Percentiles rank a stretch among this genome's conserved stretches.
Conservation (phyloP, 2,797 vertebrate genomes). For the Uromys caudimaculatus region DNA sequence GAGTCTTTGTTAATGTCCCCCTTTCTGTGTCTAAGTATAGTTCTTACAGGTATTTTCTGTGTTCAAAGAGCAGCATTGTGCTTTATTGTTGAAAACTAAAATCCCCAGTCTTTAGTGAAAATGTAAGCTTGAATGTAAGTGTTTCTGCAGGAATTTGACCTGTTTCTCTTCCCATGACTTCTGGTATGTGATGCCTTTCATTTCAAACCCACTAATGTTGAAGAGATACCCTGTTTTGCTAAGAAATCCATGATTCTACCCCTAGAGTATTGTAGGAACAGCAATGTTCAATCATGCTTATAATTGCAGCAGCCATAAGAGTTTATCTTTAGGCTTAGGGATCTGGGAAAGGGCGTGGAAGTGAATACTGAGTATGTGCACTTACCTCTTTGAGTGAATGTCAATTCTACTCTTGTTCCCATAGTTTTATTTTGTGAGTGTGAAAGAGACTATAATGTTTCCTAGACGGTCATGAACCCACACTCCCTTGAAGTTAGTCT, state of each 20-base stretch:
- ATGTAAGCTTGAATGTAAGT: neutral
- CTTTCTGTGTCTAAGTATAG: neutral
- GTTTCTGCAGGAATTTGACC: slow-evolving; percentile 15
- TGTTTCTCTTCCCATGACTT: slow-evolving; percentile 1
- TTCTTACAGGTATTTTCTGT: slow-evolving; percentile 22
- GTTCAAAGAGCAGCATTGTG: slow-evolving; percentile 30
- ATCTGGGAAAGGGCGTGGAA: neutral
- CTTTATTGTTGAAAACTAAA: slow-evolving; percentile 5
- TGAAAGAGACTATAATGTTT: neutral
- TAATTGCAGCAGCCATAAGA: neutral
- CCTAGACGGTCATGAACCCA: neutral
- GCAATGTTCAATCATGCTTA: neutral
- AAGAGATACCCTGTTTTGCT: neutral
- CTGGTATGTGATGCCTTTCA: neutral
- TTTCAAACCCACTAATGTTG: neutral
- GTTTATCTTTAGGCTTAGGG: neutral
- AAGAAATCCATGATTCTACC: neutral
- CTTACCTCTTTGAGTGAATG: neutral
- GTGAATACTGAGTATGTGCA: neutral
- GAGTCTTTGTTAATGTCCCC: neutral
- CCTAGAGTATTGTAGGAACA: slow-evolving; percentile 13
- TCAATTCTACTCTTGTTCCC: neutral
- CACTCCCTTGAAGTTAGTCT: neutral
- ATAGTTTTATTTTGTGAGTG: neutral
- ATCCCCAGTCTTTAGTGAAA: neutral